Evolutionary conservation across 2,888 invertebrate species (phyloP).

Genomic region (Cheilosia scutellata): DNA sequence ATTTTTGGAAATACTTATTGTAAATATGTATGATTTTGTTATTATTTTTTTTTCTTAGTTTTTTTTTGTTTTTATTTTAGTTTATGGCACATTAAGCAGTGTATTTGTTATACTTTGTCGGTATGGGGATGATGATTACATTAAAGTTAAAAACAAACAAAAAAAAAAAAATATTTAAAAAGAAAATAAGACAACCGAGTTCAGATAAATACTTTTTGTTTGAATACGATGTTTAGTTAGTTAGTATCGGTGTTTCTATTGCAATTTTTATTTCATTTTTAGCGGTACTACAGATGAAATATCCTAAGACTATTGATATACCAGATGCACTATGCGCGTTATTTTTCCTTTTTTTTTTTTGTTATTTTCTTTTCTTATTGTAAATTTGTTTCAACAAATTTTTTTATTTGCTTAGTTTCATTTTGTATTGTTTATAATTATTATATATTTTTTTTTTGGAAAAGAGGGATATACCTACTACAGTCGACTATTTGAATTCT

Average conservation of each 20-base stretch:
- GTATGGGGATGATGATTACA: conserved; percentile 46
- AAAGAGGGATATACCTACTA: conserved; percentile 30
- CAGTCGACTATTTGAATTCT: conserved; percentile 28
- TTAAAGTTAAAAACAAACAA: conserved; percentile 15
- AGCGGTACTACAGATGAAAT: conserved; percentile 56
- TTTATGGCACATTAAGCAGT: conserved; percentile 75
- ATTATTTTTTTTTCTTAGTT: conserved; percentile 12
- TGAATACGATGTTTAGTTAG: conserved; percentile 58
- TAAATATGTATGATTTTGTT: conserved; percentile 18
- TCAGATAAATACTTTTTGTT: conserved; percentile 66
- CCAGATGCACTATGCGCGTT: conserved; percentile 57
- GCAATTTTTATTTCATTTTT: conserved; percentile 34
- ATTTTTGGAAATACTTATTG: conserved; percentile 33
- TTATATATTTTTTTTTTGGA: conserved; percentile 34
- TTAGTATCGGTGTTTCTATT: conserved; percentile 53
- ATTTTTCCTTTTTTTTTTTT: conserved; percentile 34
- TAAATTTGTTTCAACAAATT: conserved; percentile 52
- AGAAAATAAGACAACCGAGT: conserved; percentile 44
- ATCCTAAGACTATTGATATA: conserved; percentile 66
- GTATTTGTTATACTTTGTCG: conserved; percentile 68
- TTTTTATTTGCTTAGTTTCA: conserved; percentile 39
- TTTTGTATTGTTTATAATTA: conserved; percentile 14
- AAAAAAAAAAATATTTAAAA: conserved; percentile 20
- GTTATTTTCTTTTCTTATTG: conserved; percentile 33
- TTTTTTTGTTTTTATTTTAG: conserved; percentile 17